Base-by-base conservation (phyloP, 2,888 invertebrate genomes). In the Schizaphis graminum region DNA sequence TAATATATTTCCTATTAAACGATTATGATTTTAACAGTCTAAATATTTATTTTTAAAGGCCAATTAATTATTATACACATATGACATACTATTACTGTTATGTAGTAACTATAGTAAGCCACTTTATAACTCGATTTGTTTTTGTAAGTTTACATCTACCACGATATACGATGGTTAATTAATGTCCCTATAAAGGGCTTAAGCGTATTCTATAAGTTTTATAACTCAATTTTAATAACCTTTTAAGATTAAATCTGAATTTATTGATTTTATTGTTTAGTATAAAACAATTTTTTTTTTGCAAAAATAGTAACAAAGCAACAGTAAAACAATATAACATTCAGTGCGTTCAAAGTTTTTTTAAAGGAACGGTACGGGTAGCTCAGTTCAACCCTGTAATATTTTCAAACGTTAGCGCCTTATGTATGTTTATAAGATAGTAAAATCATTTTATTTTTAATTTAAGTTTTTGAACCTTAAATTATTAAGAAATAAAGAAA, bases 151-250 rank as follows among this genome's bases (percentile, higher is more conserved):
- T 77, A 35, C 21, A 77, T 21, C 77, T 21, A 67, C 77, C 77
- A 35, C 35, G 77, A 21, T 77, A 41, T 77, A 77, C 35, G 35
- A 35, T 35, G 21, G 8, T 41, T 77, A 77, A 77, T 77, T 35
- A 41, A 77, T 77, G 35, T 77, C 21, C 77, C 77, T 77, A 35
- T 77, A 77, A 77, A 77, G 77, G 77, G 21, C 77, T 77, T 77
- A 35, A 77, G 21, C 21, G 35, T 77, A 77, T 41, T 77, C 77
- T 77, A 21, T 77, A 77, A 77, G 77, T 77, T 77, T 77, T 77
- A 77, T 77, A 77, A 77, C 77, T 77, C 35, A 77, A 77, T 77
- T 77, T 35, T 77, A 77, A 77, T 77, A 77, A 77, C 21, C 35
- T 77, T 67, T 67, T 67, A 35, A 77, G 77, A 77, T 77, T 77